phyloP scores from a whole-genome alignment of 92 coral and sea anemone species.

The Galaxea fascicularis region DNA sequence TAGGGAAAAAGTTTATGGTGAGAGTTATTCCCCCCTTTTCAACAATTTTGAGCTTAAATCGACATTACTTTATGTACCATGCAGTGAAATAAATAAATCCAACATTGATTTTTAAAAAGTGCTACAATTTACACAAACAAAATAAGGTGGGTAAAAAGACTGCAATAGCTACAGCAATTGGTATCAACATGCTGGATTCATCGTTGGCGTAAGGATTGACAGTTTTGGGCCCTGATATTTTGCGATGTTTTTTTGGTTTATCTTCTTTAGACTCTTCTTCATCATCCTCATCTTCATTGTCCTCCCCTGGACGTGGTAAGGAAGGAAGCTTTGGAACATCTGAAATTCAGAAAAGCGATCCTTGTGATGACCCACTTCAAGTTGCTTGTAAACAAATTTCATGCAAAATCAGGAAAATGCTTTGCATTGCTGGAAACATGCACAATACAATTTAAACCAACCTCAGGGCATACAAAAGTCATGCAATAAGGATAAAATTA shows the following conservation, averaged over 20 bases:
- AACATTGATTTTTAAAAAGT: background rate
- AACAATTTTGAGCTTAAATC: no score
- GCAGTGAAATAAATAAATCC: slow-evolving; percentile 20
- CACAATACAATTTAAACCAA: no score
- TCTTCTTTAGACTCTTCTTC: slow-evolving; percentile 78
- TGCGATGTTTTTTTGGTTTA: slow-evolving; percentile 87
- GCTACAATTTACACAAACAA: slow-evolving; percentile 93
- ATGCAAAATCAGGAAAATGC: background rate
- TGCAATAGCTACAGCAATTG: slow-evolving; percentile 92
- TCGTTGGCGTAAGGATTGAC: slow-evolving; percentile 95
- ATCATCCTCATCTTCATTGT: slow-evolving; percentile 83
- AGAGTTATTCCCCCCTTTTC: no score
- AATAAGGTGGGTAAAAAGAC: slow-evolving; percentile 96
- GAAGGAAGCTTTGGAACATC: slow-evolving; percentile 96
- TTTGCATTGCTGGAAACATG: no score
- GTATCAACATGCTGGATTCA: slow-evolving; percentile 94
- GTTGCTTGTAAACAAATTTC: background rate
- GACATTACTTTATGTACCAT: no score
- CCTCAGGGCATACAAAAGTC: no score
- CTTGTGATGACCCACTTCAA: background rate
- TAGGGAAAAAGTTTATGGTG: no score
- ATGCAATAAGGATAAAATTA: no score
- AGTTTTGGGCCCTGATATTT: slow-evolving; percentile 93
- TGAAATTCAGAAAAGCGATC: slow-evolving; percentile 15
- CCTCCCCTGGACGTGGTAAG: slow-evolving; percentile 85